A percentile compares a stretch with the other conserved stretches of the same genome.
phyloP scores from a whole-genome alignment of 2,888 invertebrate species.

The Agrilus cyanescens region DNA sequence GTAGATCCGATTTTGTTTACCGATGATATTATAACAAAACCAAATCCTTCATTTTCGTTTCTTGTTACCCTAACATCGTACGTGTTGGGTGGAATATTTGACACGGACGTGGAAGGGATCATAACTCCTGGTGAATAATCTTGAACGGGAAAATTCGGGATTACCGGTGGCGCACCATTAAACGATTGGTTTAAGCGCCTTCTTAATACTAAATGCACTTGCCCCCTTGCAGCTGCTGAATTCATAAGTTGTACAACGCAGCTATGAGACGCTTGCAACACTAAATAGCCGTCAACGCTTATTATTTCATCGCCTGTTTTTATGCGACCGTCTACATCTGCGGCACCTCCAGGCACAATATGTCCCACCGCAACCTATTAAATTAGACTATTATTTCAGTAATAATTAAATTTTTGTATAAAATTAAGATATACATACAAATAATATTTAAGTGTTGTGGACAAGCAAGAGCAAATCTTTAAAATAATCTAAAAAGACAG shows the following conservation, averaged over 20 bases:
- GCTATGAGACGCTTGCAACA: conserved; percentile 75
- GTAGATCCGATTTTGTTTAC: conserved; percentile 81
- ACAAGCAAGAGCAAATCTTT: no score
- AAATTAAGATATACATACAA: no score
- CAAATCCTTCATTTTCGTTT: conserved; percentile 92
- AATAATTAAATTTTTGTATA: background rate
- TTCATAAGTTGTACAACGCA: conserved; percentile 90
- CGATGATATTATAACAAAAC: conserved; percentile 96
- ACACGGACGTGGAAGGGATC: conserved; percentile 1
- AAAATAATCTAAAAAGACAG: no score
- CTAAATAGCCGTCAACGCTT: conserved; percentile 68
- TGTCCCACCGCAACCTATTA: conserved; percentile 82
- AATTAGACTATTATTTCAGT: conserved; percentile 4
- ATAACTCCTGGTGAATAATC: conserved; percentile 14
- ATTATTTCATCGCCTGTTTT: conserved; percentile 89
- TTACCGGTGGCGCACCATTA: conserved; percentile 9
- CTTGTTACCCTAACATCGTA: conserved; percentile 88
- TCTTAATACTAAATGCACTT: conserved; percentile 69
- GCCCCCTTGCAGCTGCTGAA: conserved; percentile 73
- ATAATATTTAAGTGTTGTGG: no score
- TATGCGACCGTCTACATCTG: conserved; percentile 80
- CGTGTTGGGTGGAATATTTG: conserved; percentile 35
- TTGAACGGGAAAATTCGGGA: conserved; percentile 7
- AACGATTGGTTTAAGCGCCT: conserved; percentile 28
- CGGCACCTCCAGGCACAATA: conserved; percentile 92